Conservation (phyloP, 2,888 invertebrate genomes). For the Terebella lapidaria region DNA sequence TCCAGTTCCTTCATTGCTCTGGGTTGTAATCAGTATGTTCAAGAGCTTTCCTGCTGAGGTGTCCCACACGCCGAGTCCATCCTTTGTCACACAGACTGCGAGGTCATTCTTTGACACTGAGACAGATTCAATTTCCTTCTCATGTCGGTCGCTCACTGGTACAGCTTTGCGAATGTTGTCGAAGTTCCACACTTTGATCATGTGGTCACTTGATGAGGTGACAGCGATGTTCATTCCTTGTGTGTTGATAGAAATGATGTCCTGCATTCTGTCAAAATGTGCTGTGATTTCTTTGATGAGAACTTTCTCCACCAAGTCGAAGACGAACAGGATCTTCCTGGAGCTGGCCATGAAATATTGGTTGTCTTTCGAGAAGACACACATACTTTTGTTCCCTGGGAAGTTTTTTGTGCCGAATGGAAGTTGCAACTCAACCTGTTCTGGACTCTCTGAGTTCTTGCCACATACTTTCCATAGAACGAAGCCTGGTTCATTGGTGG, state of each 20-base stretch:
- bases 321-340: not conserved
- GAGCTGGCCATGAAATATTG: not conserved
- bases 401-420: not conserved
- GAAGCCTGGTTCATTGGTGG: not conserved
- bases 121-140: not conserved
- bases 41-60: not conserved
- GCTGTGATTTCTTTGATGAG: not conserved
- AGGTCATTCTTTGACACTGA: not conserved
- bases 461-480: not conserved
- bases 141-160: not conserved
- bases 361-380: not conserved
- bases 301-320: not conserved
- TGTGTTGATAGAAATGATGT: not conserved
- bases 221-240: not conserved
- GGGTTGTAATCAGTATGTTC: not conserved
- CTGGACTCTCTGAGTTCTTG: not conserved
- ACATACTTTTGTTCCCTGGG: not conserved
- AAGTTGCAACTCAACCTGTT: not conserved
- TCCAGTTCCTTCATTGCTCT: not conserved
- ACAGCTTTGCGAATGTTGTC: not conserved
- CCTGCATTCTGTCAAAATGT: not conserved
- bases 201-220: not conserved
- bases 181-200: conserved; percentile 1
- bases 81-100: not conserved
- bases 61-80: not conserved